Evolutionary conservation across 2,888 invertebrate species (phyloP), one percentile per base, ranked within the genome.

Genomic region (Camponotus fellah): DNA sequence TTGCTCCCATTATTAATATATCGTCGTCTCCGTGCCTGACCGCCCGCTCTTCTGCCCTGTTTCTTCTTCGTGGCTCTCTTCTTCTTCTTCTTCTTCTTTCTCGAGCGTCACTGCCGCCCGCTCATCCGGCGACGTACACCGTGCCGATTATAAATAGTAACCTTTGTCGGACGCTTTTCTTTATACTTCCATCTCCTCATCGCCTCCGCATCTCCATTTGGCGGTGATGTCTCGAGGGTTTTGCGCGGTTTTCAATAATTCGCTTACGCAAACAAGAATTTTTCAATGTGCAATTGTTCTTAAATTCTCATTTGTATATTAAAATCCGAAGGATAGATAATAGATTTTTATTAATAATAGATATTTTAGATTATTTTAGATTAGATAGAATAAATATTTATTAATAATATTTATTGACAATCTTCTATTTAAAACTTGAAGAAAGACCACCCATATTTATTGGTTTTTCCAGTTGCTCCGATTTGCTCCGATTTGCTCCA

Each of bases 121-220:
- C 26, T 66, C 91, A 87, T 90, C 88, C 89, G 91, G 88, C 85
- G 85, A 74, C 89, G 86, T 82, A 83, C 84, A 85, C 75, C 80
- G 84, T 86, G 79, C 87, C 91, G 93, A 93, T 93, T 94, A 94
- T 94, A 94, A 94, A 94, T 94, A 94, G 94, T 94, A 93, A 92
- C 91, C 94, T 94, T 94, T 94, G 93, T 94, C 94, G 93, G 91
- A 90, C 89, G 88, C 87, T 91, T 92, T 92, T 92, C 91, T 92
- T 92, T 92, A 92, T 90, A 86, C 87, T 86, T 89, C 88, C 91
- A 87, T 88, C 86, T 87, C 87, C 88, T 82, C 88, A 86, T 87
- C 87, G 88, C 83, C 83, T 89, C 80, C 86, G 85, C 65, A 64
- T 80, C 82, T 64, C 66, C 46, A 43, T 34, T 53, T 53, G 53